Percentiles rank a stretch among this genome's conserved stretches.
phyloP scores from a whole-genome alignment of 2,888 invertebrate genomes.

The Drosophila affinis region DNA sequence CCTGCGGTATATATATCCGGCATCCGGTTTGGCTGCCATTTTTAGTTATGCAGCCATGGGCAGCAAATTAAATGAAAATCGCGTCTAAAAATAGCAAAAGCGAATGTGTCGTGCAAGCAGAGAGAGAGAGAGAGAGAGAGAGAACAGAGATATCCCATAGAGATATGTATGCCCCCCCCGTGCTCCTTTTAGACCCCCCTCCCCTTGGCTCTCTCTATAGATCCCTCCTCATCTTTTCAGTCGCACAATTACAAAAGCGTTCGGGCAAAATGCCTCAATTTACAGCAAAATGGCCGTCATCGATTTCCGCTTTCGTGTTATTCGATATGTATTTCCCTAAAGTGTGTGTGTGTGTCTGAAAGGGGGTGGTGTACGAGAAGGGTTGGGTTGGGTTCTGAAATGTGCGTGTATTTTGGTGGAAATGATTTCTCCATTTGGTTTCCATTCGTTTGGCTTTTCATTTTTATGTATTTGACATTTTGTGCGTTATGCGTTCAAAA shows the following conservation, averaged over 20 bases:
- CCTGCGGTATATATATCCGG: constrained; percentile 23
- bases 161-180: neutral
- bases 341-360: neutral
- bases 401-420: constrained; percentile 49
- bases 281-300: constrained; percentile 74
- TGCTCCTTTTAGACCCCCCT: neutral
- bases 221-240: constrained; percentile 19
- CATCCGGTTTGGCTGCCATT: constrained; percentile 53
- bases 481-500: constrained; percentile 56
- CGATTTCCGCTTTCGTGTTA: constrained; percentile 70
- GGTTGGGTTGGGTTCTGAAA: constrained; percentile 4
- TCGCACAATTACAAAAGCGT: constrained; percentile 68
- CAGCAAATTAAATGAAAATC: constrained; percentile 74
- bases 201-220: neutral
- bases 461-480: constrained; percentile 71
- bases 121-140: neutral
- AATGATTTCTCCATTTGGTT: constrained; percentile 59
- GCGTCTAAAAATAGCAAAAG: constrained; percentile 66
- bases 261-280: constrained; percentile 70
- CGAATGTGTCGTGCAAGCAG: constrained; percentile 51
- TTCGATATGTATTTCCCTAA: constrained; percentile 48
- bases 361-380: neutral
- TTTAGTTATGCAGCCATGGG: constrained; percentile 72
- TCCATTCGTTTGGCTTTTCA: constrained; percentile 38
- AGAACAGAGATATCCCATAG: constrained; percentile 15